phyloP scores from a whole-genome alignment of 2,113 vertebrate species.

The Calidris pygmaea region DNA sequence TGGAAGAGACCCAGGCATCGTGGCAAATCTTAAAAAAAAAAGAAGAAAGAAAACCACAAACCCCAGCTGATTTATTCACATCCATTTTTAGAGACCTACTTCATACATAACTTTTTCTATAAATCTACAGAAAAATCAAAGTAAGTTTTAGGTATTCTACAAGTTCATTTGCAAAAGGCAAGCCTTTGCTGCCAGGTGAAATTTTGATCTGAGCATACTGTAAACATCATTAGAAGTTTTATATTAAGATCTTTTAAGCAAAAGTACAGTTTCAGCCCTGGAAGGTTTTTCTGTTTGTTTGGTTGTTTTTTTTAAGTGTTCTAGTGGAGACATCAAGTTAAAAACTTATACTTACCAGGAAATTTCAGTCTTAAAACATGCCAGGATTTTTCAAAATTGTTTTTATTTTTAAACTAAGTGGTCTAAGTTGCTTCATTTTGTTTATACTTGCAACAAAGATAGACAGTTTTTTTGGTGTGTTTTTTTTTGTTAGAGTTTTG shows the following conservation, averaged over 20 bases:
- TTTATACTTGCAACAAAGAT: not conserved
- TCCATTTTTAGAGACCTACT: not conserved
- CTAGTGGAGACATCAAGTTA: not conserved
- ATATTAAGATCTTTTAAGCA: not conserved
- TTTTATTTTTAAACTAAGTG: not conserved
- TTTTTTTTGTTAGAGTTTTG: not conserved
- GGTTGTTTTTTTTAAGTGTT: not conserved
- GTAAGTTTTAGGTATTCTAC: not conserved
- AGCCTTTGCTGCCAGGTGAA: not conserved
- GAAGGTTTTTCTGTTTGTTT: no score
- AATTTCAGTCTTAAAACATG: not conserved
- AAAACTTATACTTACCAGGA: not conserved
- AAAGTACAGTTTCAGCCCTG: not conserved
- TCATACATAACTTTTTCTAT: not conserved
- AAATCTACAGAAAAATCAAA: not conserved
- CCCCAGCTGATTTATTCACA: not conserved
- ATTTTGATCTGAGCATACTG: not conserved
- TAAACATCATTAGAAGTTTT: not conserved
- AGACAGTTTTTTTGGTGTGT: not conserved
- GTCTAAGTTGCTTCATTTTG: not conserved
- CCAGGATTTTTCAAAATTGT: not conserved
- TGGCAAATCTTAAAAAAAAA: conserved; percentile 53
- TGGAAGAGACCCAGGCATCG: conserved; percentile 90
- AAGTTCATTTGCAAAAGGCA: not conserved
- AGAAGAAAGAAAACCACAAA: not conserved